Conservation (phyloP, 2,113 vertebrate genomes). For the Protobothrops flavoviridis region DNA sequence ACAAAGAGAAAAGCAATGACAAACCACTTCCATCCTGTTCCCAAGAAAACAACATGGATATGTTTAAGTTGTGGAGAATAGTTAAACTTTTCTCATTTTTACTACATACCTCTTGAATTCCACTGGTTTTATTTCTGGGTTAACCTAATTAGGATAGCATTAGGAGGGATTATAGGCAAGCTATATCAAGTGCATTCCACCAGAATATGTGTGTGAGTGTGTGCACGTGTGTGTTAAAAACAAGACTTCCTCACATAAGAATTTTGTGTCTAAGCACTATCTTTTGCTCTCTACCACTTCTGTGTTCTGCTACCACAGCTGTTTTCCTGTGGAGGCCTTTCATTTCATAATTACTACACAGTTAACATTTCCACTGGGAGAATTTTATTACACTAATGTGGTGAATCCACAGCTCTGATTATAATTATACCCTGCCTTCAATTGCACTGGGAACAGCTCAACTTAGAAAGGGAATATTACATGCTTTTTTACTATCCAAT, state of each 20-base stretch:
- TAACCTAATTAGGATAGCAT: background rate
- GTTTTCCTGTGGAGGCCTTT: background rate
- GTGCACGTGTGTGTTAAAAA: background rate
- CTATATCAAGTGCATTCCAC: background rate
- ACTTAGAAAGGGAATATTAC: constrained; percentile 29
- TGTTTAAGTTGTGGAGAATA: background rate
- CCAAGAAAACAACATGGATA: background rate
- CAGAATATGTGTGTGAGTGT: background rate
- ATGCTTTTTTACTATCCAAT: constrained; percentile 29
- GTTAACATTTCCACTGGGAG: background rate
- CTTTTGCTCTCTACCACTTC: background rate
- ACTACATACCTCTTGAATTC: background rate
- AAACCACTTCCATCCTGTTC: background rate
- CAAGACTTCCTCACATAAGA: background rate
- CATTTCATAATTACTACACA: background rate
- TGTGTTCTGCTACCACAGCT: constrained; percentile 1
- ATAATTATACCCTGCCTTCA: constrained; percentile 21
- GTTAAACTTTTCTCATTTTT: background rate
- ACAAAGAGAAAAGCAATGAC: background rate
- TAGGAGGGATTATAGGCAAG: background rate
- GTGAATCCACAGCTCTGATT: constrained; percentile 20
- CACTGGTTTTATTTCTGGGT: background rate
- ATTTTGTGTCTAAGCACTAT: background rate
- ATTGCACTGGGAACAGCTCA: constrained; percentile 16
- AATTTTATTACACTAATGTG: background rate